Conservation (phyloP, 2,113 vertebrate species). For the Zeus faber region DNA sequence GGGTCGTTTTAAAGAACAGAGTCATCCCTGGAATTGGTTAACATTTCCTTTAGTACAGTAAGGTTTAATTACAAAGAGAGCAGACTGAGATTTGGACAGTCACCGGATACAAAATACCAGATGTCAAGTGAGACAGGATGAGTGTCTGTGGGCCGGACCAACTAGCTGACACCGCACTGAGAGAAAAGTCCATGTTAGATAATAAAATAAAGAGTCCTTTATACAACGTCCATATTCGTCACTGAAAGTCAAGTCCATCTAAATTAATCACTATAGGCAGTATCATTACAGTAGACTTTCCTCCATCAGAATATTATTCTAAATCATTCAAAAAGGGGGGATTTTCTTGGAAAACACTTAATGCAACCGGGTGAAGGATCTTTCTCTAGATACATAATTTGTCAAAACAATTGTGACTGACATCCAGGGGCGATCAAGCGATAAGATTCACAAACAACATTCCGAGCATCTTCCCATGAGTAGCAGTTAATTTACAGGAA, state of each 20-base stretch:
- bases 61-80: conserved; percentile 45
- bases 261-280: conserved; percentile 6
- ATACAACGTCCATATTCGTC: conserved; percentile 24
- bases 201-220: conserved; percentile 8
- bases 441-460: too few relatives aligned
- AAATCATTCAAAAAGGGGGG: conserved; percentile 12
- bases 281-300: conserved; percentile 17
- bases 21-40: conserved; percentile 25
- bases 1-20: too few relatives aligned
- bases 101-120: conserved; percentile 34
- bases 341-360: conserved; percentile 39
- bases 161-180: neutral
- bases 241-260: conserved; percentile 33
- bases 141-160: conserved; percentile 13
- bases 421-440: too few relatives aligned
- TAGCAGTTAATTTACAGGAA: conserved; percentile 2
- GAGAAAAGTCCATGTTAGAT: conserved; percentile 7
- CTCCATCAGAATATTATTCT: conserved; percentile 42
- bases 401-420: conserved; percentile 10
- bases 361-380: conserved; percentile 26
- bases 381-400: conserved; percentile 3
- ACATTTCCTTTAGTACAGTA: conserved; percentile 16
- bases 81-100: conserved; percentile 31
- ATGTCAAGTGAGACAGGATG: conserved; percentile 30
- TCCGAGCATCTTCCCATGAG: neutral